A percentile compares a stretch with the other conserved stretches of the same genome.
phyloP scores from a whole-genome alignment of 2,113 vertebrate genomes.

The Eretmochelys imbricata region DNA sequence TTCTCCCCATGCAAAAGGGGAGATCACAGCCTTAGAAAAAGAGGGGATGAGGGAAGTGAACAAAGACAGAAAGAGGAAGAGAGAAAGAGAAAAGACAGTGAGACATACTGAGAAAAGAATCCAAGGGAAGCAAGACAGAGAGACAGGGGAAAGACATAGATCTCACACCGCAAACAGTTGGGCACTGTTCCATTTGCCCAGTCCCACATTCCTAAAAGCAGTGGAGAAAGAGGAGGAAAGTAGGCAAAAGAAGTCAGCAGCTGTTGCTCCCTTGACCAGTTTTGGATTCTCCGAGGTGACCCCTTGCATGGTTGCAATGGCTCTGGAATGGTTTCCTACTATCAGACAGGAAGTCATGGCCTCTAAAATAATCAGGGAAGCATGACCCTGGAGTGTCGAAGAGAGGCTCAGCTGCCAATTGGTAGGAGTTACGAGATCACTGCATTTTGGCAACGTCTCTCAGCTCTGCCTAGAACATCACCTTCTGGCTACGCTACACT shows the following conservation, averaged over 20 bases:
- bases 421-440: not conserved
- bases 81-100: not conserved
- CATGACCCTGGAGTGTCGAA: not conserved
- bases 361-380: not conserved
- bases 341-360: accelerated
- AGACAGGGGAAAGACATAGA: not conserved
- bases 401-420: not conserved
- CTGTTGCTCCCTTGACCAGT: not conserved
- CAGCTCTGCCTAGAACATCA: not conserved
- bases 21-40: not conserved
- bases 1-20: not conserved
- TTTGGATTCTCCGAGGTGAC: not conserved
- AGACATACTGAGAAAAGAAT: not conserved
- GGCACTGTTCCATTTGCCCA: not conserved
- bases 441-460: not conserved
- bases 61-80: not conserved
- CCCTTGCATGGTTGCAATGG: not conserved
- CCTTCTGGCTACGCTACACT: not conserved
- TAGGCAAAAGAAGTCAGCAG: not conserved
- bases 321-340: not conserved
- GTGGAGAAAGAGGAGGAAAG: not conserved
- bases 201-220: not conserved
- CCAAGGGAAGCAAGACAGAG: not conserved
- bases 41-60: not conserved
- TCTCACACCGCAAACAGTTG: not conserved